Evolutionary conservation across 2,113 vertebrate species (phyloP).

Genomic region (Leptobrachium ailaonicum): DNA sequence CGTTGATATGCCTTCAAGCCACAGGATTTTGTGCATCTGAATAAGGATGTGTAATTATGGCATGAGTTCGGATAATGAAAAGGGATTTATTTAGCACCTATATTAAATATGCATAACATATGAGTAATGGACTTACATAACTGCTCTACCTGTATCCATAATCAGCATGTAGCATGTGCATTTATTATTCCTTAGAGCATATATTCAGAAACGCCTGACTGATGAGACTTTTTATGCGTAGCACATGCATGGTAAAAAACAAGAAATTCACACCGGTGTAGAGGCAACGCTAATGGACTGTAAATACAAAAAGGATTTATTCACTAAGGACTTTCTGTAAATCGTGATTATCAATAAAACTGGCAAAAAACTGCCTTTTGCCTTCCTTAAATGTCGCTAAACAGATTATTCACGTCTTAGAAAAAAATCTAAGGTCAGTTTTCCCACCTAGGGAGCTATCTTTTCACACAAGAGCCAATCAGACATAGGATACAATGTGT

Average conservation of each 20-base stretch:
- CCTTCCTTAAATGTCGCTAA: no score
- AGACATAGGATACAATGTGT: no score
- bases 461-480: no score
- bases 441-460: no score
- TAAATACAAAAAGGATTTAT: background rate
- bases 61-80: conserved; percentile 35
- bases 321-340: no score
- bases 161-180: conserved; percentile 3
- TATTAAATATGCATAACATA: conserved; percentile 25
- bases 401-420: no score
- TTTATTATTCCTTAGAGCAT: background rate
- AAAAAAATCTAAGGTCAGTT: no score
- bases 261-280: background rate
- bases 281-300: background rate
- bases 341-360: no score
- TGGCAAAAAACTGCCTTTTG: no score
- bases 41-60: conserved; percentile 46
- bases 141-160: background rate
- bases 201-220: background rate
- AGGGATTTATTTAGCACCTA: conserved; percentile 34
- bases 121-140: conserved; percentile 16
- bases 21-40: conserved; percentile 41
- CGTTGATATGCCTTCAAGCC: conserved; percentile 42
- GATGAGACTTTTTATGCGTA: background rate
- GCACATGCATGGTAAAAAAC: background rate